phyloP scores from a whole-genome alignment of 2,113 vertebrate genomes.

The Corvus hawaiiensis region DNA sequence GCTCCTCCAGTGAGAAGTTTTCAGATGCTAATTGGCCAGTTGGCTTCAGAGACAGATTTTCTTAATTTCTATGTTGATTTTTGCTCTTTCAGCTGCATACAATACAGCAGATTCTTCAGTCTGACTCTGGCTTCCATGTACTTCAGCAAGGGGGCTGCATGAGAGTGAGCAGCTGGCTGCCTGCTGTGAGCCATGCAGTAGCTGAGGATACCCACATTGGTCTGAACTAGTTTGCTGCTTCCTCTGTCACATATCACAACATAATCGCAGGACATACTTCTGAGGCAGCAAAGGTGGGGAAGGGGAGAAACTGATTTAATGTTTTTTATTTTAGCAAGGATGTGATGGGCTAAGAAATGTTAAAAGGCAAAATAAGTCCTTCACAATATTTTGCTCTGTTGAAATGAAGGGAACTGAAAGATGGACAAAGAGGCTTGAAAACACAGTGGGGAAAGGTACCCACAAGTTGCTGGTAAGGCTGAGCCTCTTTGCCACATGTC shows the following conservation, averaged over 20 bases:
- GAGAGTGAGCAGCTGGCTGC: neutral
- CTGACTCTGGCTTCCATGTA: neutral
- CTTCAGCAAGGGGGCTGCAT: neutral
- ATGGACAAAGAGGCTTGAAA: neutral
- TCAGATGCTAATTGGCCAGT: neutral
- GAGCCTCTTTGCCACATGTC: neutral
- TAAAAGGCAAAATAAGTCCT: neutral
- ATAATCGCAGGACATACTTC: neutral
- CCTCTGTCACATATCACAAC: neutral
- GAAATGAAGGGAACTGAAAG: neutral
- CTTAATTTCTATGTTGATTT: slow-evolving; percentile 8
- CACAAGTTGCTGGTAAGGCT: neutral
- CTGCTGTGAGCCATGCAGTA: neutral
- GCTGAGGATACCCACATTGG: neutral
- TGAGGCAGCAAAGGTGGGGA: neutral
- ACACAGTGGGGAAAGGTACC: neutral
- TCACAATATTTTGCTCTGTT: neutral
- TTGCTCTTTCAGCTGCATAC: neutral
- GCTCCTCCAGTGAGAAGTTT: neutral
- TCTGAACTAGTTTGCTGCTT: slow-evolving; percentile 12
- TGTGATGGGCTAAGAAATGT: neutral
- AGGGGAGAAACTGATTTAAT: neutral
- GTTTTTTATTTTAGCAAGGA: neutral
- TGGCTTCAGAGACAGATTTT: slow-evolving; percentile 1
- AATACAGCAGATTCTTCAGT: neutral